Evolutionary conservation across 2,888 invertebrate genomes (phyloP).

Genomic region (Ichneumoninae sp.): DNA sequence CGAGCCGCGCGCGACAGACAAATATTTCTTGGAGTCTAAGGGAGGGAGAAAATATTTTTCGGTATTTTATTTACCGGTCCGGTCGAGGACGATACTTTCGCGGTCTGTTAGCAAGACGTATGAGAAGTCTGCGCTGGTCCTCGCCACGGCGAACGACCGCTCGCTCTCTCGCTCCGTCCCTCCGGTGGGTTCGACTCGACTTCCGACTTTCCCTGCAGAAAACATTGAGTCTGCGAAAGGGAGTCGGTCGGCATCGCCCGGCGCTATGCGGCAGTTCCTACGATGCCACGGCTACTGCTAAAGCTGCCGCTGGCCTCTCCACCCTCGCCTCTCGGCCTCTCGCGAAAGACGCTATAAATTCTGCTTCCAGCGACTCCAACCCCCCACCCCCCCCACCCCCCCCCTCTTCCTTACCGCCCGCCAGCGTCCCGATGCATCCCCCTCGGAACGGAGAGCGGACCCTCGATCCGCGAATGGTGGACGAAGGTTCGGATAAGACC

Average conservation of each 20-base stretch:
- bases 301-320: conserved; percentile 61
- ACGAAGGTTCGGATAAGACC: conserved; percentile 61
- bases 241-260: conserved; percentile 72
- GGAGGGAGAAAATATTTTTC: conserved; percentile 65
- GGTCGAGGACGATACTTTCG: conserved; percentile 79
- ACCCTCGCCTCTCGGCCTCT: conserved; percentile 66
- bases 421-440: conserved; percentile 52
- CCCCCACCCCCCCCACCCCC: too few relatives aligned
- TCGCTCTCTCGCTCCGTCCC: conserved; percentile 26
- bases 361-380: conserved; percentile 65
- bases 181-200: conserved; percentile 80
- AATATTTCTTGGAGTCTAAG: background rate
- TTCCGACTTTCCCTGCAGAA: conserved; percentile 84
- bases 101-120: conserved; percentile 83
- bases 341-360: conserved; percentile 83
- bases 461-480: conserved; percentile 64
- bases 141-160: conserved; percentile 72
- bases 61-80: conserved; percentile 67
- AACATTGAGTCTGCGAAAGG: conserved; percentile 83
- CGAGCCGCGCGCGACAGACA: background rate
- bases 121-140: conserved; percentile 80
- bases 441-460: conserved; percentile 56
- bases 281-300: conserved; percentile 1
- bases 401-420: conserved; percentile 61
- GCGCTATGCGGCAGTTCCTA: conserved; percentile 65